Evolutionary conservation across 2,113 vertebrate genomes (phyloP).

Genomic region (Papio anubis): DNA sequence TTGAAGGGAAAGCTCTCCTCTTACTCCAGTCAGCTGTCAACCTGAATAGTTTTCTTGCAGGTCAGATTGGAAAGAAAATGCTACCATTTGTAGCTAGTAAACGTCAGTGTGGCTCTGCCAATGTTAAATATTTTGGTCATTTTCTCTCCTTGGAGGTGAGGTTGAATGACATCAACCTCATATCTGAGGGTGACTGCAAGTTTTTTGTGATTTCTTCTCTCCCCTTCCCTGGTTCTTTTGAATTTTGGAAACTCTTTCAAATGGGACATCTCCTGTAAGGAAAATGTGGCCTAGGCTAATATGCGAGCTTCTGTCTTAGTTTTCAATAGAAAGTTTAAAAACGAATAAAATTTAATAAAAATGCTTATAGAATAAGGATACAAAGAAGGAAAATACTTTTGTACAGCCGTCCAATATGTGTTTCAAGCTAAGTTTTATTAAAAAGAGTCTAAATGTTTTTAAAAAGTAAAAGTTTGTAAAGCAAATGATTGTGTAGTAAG

Average conservation of each 20-base stretch:
- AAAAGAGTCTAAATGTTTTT: not conserved
- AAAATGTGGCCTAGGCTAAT: not conserved
- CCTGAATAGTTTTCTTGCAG: not conserved
- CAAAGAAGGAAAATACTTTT: not conserved
- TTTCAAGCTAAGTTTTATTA: not conserved
- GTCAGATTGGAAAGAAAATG: not conserved
- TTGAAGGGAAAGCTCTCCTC: not conserved
- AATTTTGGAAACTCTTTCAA: not conserved
- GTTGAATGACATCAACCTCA: not conserved
- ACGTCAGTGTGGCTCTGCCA: rapidly evolving
- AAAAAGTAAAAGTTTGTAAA: not conserved
- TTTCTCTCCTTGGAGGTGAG: not conserved
- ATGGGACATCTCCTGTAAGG: not conserved
- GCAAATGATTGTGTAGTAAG: not conserved
- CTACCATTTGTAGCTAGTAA: not conserved
- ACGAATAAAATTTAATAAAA: not conserved
- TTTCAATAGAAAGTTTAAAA: not conserved
- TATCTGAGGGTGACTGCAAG: not conserved
- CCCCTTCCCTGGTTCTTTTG: not conserved
- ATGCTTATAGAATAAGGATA: not conserved
- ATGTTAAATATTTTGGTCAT: too few species aligned
- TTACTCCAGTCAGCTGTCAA: rapidly evolving
- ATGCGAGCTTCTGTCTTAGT: not conserved
- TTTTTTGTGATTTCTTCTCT: not conserved
- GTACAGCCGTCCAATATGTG: not conserved